These are phyloP conservation scores for Sebastes hopkinsi DNA, from an alignment of 2,797 vertebrate genomes.

Conservation along the genomic window DNA sequence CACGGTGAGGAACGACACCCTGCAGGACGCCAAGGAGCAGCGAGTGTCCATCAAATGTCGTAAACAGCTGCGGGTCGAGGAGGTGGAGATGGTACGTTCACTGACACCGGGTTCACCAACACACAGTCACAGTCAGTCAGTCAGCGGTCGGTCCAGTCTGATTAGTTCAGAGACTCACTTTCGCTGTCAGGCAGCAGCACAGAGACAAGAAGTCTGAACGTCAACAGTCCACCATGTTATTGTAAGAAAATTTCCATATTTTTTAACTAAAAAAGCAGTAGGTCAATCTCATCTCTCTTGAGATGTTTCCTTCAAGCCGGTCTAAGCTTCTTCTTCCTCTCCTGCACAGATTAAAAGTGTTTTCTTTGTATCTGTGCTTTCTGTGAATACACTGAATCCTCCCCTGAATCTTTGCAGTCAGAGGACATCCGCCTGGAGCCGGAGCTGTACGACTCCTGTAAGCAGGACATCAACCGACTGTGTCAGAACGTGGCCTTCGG, in stretches of 20 bases:
- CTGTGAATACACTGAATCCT: conserved; percentile 9
- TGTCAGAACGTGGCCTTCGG: conserved; percentile 92
- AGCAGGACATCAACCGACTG: conserved; percentile 89
- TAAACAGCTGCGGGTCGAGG: conserved; percentile 96
- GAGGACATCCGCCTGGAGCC: conserved; percentile 98
- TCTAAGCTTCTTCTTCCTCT: background rate
- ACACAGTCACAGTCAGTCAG: background rate
- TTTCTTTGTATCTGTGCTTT: conserved; percentile 5
- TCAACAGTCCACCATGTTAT: background rate
- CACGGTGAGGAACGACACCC: conserved; percentile 94
- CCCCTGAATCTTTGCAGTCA: conserved; percentile 65
- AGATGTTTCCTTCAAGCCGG: background rate
- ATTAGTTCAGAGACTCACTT: background rate
- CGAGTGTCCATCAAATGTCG: conserved; percentile 95
- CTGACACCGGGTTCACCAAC: background rate
- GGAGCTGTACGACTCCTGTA: conserved; percentile 93
- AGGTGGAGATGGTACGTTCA: conserved; percentile 93
- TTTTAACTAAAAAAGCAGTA: too few species aligned
- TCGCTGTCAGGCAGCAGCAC: background rate
- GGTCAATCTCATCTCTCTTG: too few species aligned
- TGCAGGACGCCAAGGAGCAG: conserved; percentile 95
- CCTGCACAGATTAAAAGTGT: background rate
- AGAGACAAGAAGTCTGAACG: background rate
- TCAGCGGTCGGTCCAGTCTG: background rate
- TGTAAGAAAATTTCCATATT: background rate